A percentile compares a stretch with the other conserved stretches of the same genome.
Evolutionary conservation across 1,140 invertebrate species (phyloP).

Genomic region (Agrypnia vestita): DNA sequence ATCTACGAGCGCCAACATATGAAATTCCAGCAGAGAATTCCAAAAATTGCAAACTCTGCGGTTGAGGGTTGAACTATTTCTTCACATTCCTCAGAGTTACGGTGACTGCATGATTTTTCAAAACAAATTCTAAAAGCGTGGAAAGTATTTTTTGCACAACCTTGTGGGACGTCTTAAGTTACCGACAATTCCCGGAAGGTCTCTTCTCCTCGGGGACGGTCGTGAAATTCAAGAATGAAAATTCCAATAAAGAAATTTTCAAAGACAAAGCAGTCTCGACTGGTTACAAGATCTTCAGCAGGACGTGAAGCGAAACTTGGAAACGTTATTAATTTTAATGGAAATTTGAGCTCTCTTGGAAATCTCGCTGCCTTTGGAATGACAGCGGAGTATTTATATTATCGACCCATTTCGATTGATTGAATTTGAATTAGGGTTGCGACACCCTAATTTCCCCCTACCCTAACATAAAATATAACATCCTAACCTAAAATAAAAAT

Average conservation of each 20-base stretch:
- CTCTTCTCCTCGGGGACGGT: no score
- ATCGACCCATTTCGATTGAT: neutral
- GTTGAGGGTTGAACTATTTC: no score
- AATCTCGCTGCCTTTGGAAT: neutral
- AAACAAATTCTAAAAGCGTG: neutral
- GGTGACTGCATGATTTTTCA: no score
- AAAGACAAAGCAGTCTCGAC: neutral
- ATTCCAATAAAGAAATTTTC: conserved; percentile 22
- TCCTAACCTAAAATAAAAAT: no score
- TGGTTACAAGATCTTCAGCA: neutral
- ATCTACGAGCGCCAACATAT: no score
- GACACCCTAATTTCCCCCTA: no score
- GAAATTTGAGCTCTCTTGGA: neutral
- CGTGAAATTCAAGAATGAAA: neutral
- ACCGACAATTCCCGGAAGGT: no score
- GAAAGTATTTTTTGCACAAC: neutral
- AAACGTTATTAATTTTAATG: conserved; percentile 30
- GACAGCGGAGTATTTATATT: neutral
- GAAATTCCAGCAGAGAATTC: no score
- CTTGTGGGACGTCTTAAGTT: no score
- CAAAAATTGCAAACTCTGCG: no score
- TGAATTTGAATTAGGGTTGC: conserved; percentile 1
- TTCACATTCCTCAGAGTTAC: no score
- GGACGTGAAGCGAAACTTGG: neutral
- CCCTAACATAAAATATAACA: no score